These are phyloP conservation scores for Drosophila chauvacae DNA, from an alignment of 1,140 invertebrate species.

Conservation along the genomic window DNA sequence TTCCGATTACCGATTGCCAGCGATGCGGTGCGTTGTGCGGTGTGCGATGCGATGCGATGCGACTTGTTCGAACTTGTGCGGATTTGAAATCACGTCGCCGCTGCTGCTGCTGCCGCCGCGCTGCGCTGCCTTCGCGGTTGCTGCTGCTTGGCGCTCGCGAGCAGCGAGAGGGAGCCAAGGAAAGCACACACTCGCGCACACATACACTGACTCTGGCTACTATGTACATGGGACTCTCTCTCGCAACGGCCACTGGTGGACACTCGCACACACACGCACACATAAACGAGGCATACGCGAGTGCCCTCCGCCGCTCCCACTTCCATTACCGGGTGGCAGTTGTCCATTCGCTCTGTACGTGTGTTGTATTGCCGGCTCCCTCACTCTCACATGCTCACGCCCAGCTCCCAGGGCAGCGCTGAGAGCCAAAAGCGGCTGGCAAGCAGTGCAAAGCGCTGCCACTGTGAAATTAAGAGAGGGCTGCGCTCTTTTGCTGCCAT, in stretches of 20 bases:
- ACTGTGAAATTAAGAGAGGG: slow-evolving; percentile 8
- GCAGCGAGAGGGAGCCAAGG: slow-evolving; percentile 57
- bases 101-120: slow-evolving; percentile 40
- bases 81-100: slow-evolving; percentile 76
- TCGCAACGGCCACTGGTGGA: slow-evolving; percentile 61
- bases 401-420: slow-evolving; percentile 22
- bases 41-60: slow-evolving; percentile 66
- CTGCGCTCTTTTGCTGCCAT: background rate
- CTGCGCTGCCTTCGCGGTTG: slow-evolving; percentile 19
- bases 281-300: slow-evolving; percentile 9
- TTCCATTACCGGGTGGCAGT: slow-evolving; percentile 39
- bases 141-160: slow-evolving; percentile 25
- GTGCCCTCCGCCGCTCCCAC: slow-evolving; percentile 1
- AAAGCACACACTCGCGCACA: slow-evolving; percentile 44
- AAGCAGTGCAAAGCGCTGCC: slow-evolving; percentile 19
- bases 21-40: slow-evolving; percentile 36
- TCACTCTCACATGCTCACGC: slow-evolving; percentile 52
- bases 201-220: background rate
- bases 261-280: slow-evolving; percentile 32
- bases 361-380: slow-evolving; percentile 67
- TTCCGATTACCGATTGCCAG: slow-evolving; percentile 54
- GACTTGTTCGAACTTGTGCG: slow-evolving; percentile 54
- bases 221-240: slow-evolving; percentile 41
- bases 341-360: slow-evolving; percentile 70
- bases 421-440: slow-evolving; percentile 1